Base-by-base conservation (phyloP, 2,888 invertebrate species). In the Dysmachus trigonus region DNA sequence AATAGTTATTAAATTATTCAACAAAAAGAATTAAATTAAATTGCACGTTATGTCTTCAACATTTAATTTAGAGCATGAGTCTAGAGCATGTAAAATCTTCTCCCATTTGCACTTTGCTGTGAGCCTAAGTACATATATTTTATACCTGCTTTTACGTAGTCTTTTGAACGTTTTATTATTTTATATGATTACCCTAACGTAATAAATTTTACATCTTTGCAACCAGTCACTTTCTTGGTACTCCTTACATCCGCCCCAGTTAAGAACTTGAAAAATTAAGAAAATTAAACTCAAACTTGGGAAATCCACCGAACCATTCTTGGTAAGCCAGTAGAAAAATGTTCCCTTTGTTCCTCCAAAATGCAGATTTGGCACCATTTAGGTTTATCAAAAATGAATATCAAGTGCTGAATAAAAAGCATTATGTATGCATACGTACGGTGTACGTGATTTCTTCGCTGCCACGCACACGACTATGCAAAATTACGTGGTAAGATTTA, bases 401-500 rank as follows among this genome's bases (percentile, higher is more conserved):
- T 74, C 74, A 35, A 74, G 31, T 33, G 33, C 74, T 33, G 22
- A 74, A 35, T 35, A 74, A 74, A 74, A 33, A 22, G 74, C 74
- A 74, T 74, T 35, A 74, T 74, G 74, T 74, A 74, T 74, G 74
- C 74, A 74, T 35, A 74, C 74, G 74, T 35, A 74, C 33, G 33
- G 7, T n/a, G 73, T 74, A 74, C 74, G 74, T 74, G 74, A 74
- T 74, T 74, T 74, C 35, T 74, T 74, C 15, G 18, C 22, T 33
- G 33, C 74, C 35, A 74, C 74, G 74, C 74, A 74, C 74, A 74
- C 74, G 33, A n/a, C 35, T 30, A 30, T 74, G 74, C 74, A 35
- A 74, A 74, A 74, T 74, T 74, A 74, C n/a, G 30, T 35, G 33
- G 33, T 33, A 74, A 74, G 74, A 74, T 74, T 74, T 74, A 74